Base-by-base conservation (phyloP, 2,797 vertebrate species). In the Anabacerthia variegaticeps region DNA sequence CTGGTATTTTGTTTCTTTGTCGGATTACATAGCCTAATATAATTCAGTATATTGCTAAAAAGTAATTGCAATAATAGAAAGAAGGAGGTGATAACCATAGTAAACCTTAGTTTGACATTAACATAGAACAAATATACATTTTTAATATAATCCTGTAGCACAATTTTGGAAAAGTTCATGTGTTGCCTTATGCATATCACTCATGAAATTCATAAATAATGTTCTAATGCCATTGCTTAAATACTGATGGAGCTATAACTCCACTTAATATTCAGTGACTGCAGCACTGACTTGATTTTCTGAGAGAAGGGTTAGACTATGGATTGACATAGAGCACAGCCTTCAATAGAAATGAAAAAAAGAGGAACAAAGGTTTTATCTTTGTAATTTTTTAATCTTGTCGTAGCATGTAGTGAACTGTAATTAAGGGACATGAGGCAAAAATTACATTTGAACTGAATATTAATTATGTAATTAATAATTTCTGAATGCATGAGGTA, bases 231-330 rank as follows among this genome's bases (percentile, higher is more conserved):
- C 49, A 22, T 28, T 79, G 30, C 67, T 84, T 92, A 92, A 88
- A 89, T 65, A 90, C 66, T 93, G 73, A 93, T 80, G 52, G 85
- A 94, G 37, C 55, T 1, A 0, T 71, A 81, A 65, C 36, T 86
- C 36, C 51, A 79, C 39, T 95, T 93, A 95, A 76, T 92, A 97
- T 94, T 96, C 93, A 90, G 88, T 49, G 58, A 78, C 39, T 75
- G 63, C 71, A 85, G 55, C 74, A 73, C 48, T 79, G 59, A 39
- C 76, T 95, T 94, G 56, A 74, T 92, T 85, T 92, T 79, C 34
- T 63, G 62, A 81, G 32, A 49, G 62, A 76, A 76, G 56, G 52
- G 43, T 90, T 91, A 85, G 43, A 37, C 17, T 88, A 4, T 59
- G 23, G 48, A 56, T 79, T 93, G 74, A 52, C 73, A 65, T 22